Evolutionary conservation across 2,888 invertebrate species (phyloP).

Genomic region (Drosophila niveifrons): DNA sequence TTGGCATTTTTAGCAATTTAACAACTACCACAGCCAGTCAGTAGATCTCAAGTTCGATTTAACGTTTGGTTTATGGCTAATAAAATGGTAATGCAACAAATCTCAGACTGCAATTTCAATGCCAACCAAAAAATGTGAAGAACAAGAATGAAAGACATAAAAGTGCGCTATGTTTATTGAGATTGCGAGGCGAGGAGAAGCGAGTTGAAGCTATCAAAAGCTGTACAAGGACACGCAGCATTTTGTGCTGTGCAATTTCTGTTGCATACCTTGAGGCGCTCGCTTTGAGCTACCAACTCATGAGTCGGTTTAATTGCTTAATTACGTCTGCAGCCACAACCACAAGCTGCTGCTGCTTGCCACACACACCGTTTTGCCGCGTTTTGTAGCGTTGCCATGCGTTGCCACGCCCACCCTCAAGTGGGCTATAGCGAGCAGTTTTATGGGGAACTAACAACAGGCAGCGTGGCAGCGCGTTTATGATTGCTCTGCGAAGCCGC

Average conservation of each 20-base stretch:
- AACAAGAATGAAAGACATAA: conserved; percentile 28
- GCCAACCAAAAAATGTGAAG: conserved; percentile 18
- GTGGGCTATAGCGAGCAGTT: conserved; percentile 24
- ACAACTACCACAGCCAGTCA: background rate
- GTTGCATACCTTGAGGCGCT: conserved; percentile 62
- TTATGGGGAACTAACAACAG: conserved; percentile 36
- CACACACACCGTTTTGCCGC: conserved; percentile 10
- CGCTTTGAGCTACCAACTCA: background rate
- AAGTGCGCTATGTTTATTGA: conserved; percentile 58
- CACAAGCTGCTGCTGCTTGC: conserved; percentile 6
- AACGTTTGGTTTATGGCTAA: conserved; percentile 17
- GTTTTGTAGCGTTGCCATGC: background rate
- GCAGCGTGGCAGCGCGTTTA: conserved; percentile 18
- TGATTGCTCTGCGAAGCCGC: conserved; percentile 24
- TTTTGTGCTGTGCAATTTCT: conserved; percentile 31
- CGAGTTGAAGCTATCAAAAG: conserved; percentile 25
- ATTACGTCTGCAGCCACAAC: conserved; percentile 59
- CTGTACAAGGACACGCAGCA: conserved; percentile 11
- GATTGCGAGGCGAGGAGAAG: background rate
- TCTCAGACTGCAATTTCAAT: conserved; percentile 27
- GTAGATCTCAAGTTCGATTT: background rate
- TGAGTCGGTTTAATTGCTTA: conserved; percentile 73
- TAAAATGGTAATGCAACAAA: background rate
- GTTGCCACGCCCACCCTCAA: conserved; percentile 13
- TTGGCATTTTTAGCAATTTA: background rate